These are phyloP conservation scores for Pseudobourletiella spinata DNA, from an alignment of 1,140 invertebrate species.

Conservation along the genomic window DNA sequence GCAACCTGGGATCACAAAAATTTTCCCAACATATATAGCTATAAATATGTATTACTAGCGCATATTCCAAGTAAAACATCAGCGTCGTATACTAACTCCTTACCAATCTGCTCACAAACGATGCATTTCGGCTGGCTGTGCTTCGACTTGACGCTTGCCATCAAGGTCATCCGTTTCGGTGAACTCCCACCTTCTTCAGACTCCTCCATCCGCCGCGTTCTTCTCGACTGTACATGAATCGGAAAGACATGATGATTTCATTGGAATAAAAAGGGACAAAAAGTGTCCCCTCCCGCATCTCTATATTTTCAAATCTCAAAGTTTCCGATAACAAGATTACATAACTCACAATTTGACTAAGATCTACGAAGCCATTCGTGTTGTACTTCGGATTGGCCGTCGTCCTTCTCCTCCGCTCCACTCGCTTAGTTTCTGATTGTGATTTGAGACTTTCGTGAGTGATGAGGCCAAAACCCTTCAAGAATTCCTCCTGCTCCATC, in stretches of 20 bases:
- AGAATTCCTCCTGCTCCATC: conserved; percentile 11
- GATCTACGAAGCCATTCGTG: conserved; percentile 5
- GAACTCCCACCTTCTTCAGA: neutral
- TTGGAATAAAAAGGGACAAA: neutral
- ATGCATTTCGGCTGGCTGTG: neutral
- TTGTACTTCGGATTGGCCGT: conserved; percentile 21
- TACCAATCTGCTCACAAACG: conserved; percentile 14
- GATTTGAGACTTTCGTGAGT: conserved; percentile 4
- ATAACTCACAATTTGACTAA: neutral
- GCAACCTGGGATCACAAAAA: neutral
- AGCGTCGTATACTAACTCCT: neutral
- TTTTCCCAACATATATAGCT: neutral
- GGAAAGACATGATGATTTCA: neutral
- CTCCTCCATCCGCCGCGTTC: neutral
- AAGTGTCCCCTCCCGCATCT: too few relatives aligned
- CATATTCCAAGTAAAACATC: too few relatives aligned
- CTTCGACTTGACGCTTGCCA: neutral
- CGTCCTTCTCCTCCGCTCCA: conserved; percentile 15
- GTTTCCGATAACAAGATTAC: too few relatives aligned
- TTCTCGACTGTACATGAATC: neutral
- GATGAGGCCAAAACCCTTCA: conserved; percentile 5
- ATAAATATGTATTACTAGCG: neutral
- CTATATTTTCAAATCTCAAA: too few relatives aligned
- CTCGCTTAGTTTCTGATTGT: conserved; percentile 2
- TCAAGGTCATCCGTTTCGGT: neutral